Evolutionary conservation across 2,888 invertebrate species (phyloP), one percentile per base, ranked within the genome.

Genomic region (Hoplodrina blanda): DNA sequence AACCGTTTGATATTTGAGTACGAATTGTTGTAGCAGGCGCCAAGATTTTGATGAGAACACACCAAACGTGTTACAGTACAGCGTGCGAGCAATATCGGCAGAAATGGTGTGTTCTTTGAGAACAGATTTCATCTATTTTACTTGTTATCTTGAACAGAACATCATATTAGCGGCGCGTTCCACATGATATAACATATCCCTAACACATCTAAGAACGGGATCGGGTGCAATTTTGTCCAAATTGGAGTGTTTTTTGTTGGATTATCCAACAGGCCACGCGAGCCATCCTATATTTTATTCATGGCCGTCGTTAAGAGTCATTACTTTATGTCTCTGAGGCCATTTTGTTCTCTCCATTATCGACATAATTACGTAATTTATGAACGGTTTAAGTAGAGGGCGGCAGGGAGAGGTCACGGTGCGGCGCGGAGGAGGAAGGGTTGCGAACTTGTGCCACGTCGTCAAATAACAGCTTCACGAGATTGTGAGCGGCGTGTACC

Each of bases 321-420:
- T 83, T 83, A 83, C 78, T 82, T 82, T 78, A 64, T 80, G 78
- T 72, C 77, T 75, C 65, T 49, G 53, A 62, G 67, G 76, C 69
- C 78, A 73, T 80, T 78, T 82, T 73, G 78, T 71, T 73, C 67
- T 80, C 69, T 76, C 78, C 67, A 83, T 82, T 82, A 83, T 83
- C 83, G 78, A 83, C 78, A 76, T 82, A 83, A 82, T 82, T 82
- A 81, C 81, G 72, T 76, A 73, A 83, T 83, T 83, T 78, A 83
- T 80, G 69, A 72, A 70, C 53, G 68, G 80, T 63, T 69, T 64
- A 64, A 73, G 69, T 60, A 41, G 53, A 55, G 61, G 65, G 61
- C 55, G 67, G 62, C 20, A 41, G 55, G 19, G 15, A 30, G 2
- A 52, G 55, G 41, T 44, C 37, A 6, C 17, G 44, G 41, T 52